A percentile compares a stretch with the other conserved stretches of the same genome.
Evolutionary conservation across 2,797 vertebrate species (phyloP).

Genomic region (Mormyrus hasselquistii): DNA sequence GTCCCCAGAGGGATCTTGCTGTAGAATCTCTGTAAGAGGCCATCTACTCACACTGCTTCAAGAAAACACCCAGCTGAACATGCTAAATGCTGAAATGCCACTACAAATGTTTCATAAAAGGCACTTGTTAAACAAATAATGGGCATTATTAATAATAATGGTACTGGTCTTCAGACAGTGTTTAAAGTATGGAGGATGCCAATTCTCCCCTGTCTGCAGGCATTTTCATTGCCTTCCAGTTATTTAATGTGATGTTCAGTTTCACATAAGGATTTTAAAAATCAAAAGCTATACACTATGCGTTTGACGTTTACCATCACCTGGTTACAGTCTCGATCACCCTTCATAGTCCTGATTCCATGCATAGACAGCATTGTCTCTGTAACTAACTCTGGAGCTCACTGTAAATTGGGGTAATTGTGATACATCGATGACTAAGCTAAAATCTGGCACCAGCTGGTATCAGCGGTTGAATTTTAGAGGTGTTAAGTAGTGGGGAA

Average conservation of each 20-base stretch:
- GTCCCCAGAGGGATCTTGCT: background rate
- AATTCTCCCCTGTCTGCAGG: background rate
- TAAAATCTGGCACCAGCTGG: background rate
- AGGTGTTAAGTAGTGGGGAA: background rate
- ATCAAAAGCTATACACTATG: background rate
- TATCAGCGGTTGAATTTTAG: background rate
- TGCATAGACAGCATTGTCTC: background rate
- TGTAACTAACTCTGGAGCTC: background rate
- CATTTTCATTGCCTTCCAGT: background rate
- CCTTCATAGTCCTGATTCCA: background rate
- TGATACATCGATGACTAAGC: background rate
- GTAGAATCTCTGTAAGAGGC: background rate
- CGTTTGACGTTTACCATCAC: background rate
- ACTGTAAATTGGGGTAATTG: background rate
- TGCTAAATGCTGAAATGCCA: background rate
- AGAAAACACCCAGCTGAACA: background rate
- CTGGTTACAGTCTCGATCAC: background rate
- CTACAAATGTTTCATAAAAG: background rate
- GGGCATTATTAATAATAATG: background rate
- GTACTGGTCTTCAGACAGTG: background rate
- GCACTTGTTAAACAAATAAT: background rate
- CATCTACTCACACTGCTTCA: background rate
- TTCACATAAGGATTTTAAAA: background rate
- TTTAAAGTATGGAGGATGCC: background rate
- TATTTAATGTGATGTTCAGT: background rate